These are phyloP conservation scores for Amphiprion ocellaris DNA, from an alignment of 2,113 vertebrate genomes.

Conservation along the genomic window DNA sequence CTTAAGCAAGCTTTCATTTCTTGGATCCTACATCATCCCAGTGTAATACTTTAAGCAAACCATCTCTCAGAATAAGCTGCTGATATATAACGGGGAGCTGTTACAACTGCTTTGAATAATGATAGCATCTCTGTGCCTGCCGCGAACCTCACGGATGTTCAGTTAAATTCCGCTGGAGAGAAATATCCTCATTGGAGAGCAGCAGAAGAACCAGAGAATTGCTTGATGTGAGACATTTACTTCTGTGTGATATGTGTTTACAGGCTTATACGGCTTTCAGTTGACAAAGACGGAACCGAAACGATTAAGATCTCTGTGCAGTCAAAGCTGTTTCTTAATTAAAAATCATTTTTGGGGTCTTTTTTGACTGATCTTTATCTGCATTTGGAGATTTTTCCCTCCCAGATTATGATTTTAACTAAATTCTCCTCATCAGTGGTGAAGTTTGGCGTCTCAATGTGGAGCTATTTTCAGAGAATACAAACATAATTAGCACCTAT, in stretches of 20 bases:
- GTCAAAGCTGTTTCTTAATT: constrained; percentile 14
- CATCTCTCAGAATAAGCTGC: constrained; percentile 27
- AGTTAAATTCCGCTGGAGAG: constrained; percentile 27
- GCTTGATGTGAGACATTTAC: constrained; percentile 33
- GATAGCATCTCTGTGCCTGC: constrained; percentile 36
- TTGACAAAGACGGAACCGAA: background rate
- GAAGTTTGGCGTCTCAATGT: background rate
- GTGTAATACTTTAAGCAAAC: constrained; percentile 64
- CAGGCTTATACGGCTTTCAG: constrained; percentile 17
- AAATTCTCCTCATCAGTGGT: background rate
- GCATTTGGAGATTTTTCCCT: background rate
- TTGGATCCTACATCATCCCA: constrained; percentile 51
- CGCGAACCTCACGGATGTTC: constrained; percentile 34
- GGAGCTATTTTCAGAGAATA: background rate
- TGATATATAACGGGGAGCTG: constrained; percentile 44
- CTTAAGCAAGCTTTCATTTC: constrained; percentile 45
- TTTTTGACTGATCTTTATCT: constrained; percentile 13
- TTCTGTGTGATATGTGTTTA: constrained; percentile 33
- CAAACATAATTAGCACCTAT: background rate
- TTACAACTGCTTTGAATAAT: constrained; percentile 50
- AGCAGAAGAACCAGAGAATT: constrained; percentile 1
- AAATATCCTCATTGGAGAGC: constrained; percentile 18
- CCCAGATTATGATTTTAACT: background rate
- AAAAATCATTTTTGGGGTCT: background rate
- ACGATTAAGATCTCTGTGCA: constrained; percentile 9